These are phyloP conservation scores for Pardosa pseudoannulata DNA, from an alignment of 2,888 invertebrate genomes.

Conservation along the genomic window DNA sequence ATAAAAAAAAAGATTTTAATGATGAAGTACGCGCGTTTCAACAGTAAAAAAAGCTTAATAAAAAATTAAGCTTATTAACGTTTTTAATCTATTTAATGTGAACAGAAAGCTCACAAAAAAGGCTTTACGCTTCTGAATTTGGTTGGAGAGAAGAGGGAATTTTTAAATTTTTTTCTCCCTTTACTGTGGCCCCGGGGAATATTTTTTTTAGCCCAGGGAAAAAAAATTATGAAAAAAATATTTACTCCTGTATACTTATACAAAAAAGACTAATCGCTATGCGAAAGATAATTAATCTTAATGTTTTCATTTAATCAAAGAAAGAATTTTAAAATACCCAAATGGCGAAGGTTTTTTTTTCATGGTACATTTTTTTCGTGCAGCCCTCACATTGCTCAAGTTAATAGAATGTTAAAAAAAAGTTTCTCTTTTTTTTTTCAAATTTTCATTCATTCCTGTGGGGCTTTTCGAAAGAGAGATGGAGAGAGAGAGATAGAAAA, in stretches of 20 bases:
- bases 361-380: slow-evolving; percentile 17
- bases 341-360: slow-evolving; percentile 1
- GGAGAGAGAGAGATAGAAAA: background rate
- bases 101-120: slow-evolving; percentile 38
- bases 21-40: background rate
- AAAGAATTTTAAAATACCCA: slow-evolving; percentile 32
- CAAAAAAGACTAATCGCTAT: slow-evolving; percentile 61
- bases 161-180: too few species aligned
- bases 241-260: slow-evolving; percentile 14
- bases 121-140: background rate
- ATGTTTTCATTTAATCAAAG: slow-evolving; percentile 67
- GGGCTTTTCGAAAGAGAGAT: background rate
- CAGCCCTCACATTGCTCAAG: slow-evolving; percentile 1
- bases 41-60: slow-evolving; percentile 10
- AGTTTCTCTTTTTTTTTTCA: background rate
- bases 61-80: slow-evolving; percentile 53
- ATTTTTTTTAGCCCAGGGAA: background rate
- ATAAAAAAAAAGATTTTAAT: slow-evolving; percentile 19
- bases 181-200: slow-evolving; percentile 28
- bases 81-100: slow-evolving; percentile 67
- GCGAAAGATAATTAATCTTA: slow-evolving; percentile 67
- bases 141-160: background rate
- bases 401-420: slow-evolving; percentile 51
- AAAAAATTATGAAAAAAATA: slow-evolving; percentile 21
- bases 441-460: slow-evolving; percentile 3